Conservation (phyloP, 2,113 vertebrate species). For the Agelaius tricolor region DNA sequence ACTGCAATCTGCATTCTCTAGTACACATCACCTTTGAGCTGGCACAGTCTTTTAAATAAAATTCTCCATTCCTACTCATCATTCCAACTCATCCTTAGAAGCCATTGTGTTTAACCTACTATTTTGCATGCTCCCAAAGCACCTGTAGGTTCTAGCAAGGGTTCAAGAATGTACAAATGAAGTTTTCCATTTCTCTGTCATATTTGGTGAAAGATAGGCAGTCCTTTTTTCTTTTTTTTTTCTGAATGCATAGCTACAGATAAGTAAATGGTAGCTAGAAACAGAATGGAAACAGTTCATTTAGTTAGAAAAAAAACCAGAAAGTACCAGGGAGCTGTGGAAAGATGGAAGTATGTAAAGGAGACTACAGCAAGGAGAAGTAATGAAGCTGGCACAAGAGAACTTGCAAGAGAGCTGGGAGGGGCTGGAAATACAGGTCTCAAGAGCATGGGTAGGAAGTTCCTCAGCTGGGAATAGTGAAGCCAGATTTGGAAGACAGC, state of each 20-base stretch:
- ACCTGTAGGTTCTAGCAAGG: not conserved
- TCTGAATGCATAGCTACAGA: not conserved
- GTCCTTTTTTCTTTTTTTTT: not conserved
- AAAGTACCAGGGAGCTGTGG: not conserved
- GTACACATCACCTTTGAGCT: not conserved
- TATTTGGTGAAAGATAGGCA: not conserved
- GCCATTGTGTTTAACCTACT: not conserved
- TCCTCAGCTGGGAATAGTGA: not conserved
- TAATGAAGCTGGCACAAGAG: not conserved
- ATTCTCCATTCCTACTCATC: not conserved
- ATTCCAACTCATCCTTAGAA: not conserved
- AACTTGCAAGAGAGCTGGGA: not conserved
- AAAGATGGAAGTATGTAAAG: not conserved
- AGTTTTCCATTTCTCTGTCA: not conserved
- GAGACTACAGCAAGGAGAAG: not conserved
- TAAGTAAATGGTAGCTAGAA: not conserved
- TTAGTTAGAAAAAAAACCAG: not conserved
- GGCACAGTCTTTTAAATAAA: not conserved
- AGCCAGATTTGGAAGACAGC: not conserved
- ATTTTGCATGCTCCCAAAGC: not conserved
- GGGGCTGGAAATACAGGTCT: not conserved
- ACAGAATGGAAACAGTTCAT: not conserved
- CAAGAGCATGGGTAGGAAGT: not conserved
- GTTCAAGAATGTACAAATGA: not conserved
- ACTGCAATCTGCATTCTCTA: not conserved